Percentiles rank a stretch among this genome's conserved stretches.
These are phyloP conservation scores for Diadophis punctatus DNA, from an alignment of 2,113 vertebrate genomes.

Conservation along the genomic window DNA sequence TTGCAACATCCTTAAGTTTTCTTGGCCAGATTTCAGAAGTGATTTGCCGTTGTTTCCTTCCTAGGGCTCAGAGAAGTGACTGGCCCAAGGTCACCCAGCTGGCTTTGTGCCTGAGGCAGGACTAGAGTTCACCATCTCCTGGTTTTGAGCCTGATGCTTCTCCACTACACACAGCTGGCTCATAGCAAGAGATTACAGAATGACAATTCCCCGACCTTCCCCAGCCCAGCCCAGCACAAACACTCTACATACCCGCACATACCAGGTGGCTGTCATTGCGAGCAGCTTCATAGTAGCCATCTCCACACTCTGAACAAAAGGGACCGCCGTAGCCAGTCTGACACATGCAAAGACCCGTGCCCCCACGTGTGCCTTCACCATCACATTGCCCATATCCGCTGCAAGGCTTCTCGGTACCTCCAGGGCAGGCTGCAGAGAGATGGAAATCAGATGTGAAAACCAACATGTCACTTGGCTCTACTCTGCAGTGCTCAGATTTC, in stretches of 20 bases:
- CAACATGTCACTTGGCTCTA: too few species aligned
- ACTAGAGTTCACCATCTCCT: neutral
- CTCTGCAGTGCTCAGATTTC: neutral
- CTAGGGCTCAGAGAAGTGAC: neutral
- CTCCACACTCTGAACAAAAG: constrained; percentile 85
- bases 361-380: constrained; percentile 86
- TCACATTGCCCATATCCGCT: constrained; percentile 89
- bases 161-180: neutral
- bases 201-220: neutral
- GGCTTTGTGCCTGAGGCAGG: neutral
- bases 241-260: constrained; percentile 73
- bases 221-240: neutral
- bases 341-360: constrained; percentile 89
- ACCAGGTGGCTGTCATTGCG: constrained; percentile 79
- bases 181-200: neutral
- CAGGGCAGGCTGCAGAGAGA: constrained; percentile 80
- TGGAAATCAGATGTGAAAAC: neutral
- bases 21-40: neutral
- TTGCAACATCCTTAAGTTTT: neutral
- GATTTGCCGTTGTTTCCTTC: neutral
- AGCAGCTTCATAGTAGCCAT: constrained; percentile 86
- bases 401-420: constrained; percentile 79
- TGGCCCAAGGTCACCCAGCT: neutral
- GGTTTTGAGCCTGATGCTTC: neutral
- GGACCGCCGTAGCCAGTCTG: constrained; percentile 84